Conservation (phyloP, 2,888 invertebrate species). For the Zele albiditarsus region DNA sequence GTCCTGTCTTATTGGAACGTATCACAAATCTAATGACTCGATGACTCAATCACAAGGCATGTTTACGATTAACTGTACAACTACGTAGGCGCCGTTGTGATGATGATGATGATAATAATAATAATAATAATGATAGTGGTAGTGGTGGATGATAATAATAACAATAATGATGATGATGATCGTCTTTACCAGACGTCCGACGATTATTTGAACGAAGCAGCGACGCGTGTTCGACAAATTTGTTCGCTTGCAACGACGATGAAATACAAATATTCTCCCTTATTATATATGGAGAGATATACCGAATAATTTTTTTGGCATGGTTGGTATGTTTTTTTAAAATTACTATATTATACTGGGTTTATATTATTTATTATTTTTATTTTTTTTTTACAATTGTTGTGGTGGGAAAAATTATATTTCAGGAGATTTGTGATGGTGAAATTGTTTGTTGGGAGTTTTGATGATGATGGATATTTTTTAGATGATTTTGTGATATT, state of each 20-base stretch:
- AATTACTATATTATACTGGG: too few species aligned
- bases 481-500: too few species aligned
- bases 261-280: not conserved
- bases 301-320: not conserved
- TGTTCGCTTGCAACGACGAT: not conserved
- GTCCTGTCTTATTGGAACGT: slow-evolving; percentile 35
- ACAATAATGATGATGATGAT: not conserved
- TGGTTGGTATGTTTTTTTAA: not conserved
- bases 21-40: slow-evolving; percentile 55
- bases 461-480: too few species aligned
- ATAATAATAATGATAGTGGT: not conserved
- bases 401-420: too few species aligned
- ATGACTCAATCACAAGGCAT: slow-evolving; percentile 61
- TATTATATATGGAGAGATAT: not conserved
- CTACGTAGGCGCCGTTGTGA: slow-evolving; percentile 27
- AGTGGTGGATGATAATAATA: not conserved
- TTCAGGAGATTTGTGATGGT: too few species aligned
- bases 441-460: too few species aligned
- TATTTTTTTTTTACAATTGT: too few species aligned
- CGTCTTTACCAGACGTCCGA: slow-evolving; percentile 13
- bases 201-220: slow-evolving; percentile 25
- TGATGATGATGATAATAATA: slow-evolving; percentile 4
- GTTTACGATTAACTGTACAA: slow-evolving; percentile 46
- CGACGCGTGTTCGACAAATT: slow-evolving; percentile 30
- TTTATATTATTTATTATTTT: too few species aligned